Evolutionary conservation across 2,888 invertebrate species (phyloP), one percentile per base, ranked within the genome.

Genomic region (Watsonalla binaria): DNA sequence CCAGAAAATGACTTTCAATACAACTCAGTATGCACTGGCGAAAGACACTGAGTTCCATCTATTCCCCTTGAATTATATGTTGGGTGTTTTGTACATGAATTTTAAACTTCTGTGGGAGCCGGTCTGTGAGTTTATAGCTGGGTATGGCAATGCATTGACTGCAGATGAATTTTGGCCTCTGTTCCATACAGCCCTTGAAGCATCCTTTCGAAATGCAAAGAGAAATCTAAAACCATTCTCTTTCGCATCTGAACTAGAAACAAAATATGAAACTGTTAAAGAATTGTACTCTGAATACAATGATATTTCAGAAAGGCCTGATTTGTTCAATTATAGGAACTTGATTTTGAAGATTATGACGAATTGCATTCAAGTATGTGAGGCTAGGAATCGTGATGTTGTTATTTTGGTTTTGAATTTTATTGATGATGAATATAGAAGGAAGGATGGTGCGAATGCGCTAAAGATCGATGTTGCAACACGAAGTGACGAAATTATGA

Each of bases 31-130:
- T 62, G 91, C 92, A 59, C 72, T 94, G 56, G 90, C 90, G 5
- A 92, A 92, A 68, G 83, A 92, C 50, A 91, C 92, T 0, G 91
- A 91, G 6, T 94, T 92, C 63, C 90, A 92, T 68, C 84, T 92
- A 64, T 93, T 95, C 68, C 93, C 95, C 0, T 76, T 99, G 15
- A 92, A 94, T 58, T 97, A 96, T 70, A 92, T 98, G 69, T 91
- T 98, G 39, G 97, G 98, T 2, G 92, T 94, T 56, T 86, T 98
- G 51, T 96, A 96, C 78, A 92, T 96, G 15, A 98, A 98, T 78
- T 98, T 99, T 72, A 95, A 96, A 65, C 87, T 97, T 11, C 79
- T 99, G 0, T 98, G 98, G 98, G 95, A 96, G 59, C 97, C 98
- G 0, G 91, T 96, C 0, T 90, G 92, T 13, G 93, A 95, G 71